Percentiles rank a stretch among this genome's conserved stretches.
Evolutionary conservation across 2,797 vertebrate genomes (phyloP).

Genomic region (Allobates femoralis): DNA sequence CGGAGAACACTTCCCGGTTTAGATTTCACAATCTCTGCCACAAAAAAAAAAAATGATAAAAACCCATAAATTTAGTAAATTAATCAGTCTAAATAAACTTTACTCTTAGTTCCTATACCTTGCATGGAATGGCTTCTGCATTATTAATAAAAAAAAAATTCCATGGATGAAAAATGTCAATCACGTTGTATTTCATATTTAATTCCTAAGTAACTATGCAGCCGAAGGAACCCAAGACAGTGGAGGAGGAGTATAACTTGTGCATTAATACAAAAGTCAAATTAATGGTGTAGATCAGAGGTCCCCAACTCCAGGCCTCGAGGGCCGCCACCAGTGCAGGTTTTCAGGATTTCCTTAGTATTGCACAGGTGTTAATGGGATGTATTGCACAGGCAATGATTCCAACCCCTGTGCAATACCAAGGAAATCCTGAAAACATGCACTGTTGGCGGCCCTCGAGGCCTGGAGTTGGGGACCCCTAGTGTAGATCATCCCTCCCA

Average conservation of each 20-base stretch:
- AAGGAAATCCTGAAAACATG: too few species aligned
- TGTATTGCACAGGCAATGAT: too few species aligned
- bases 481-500: neutral
- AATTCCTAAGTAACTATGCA: neutral
- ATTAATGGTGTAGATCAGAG: too few species aligned
- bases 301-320: too few species aligned
- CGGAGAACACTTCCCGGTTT: constrained; percentile 62
- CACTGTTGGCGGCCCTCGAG: too few species aligned
- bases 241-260: neutral
- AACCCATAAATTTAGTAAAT: neutral
- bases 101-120: neutral
- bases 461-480: too few species aligned
- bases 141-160: neutral
- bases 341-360: too few species aligned
- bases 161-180: neutral
- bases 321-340: too few species aligned
- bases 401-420: too few species aligned
- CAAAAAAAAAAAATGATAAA: neutral
- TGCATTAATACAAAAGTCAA: neutral
- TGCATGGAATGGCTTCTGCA: neutral
- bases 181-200: neutral
- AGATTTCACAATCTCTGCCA: constrained; percentile 60
- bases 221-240: neutral
- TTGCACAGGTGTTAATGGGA: too few species aligned
- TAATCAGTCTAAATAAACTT: neutral